Evolutionary conservation across 2,113 vertebrate genomes (phyloP), one percentile per base, ranked within the genome.

Genomic region (Chaenogobius annularis): DNA sequence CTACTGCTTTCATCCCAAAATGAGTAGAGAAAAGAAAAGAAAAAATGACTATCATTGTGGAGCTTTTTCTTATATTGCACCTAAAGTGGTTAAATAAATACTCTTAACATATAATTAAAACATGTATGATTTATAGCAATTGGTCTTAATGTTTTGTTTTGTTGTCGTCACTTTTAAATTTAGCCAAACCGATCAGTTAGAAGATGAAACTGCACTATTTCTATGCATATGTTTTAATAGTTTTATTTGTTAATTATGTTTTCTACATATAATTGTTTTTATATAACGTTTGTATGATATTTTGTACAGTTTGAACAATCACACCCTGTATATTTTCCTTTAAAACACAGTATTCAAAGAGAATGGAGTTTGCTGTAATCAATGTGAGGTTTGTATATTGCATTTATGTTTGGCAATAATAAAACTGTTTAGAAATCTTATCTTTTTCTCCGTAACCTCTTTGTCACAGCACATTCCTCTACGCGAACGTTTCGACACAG

Each of bases 171-270:
- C 22, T 40, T 23, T 17, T 7, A 22, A 58, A 26, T 68, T 61
- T 35, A 31, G 58, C 26, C 17, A 40, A 40, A 63, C 17, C 10
- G 9, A 31, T 40, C 15, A 62, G 23, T 63, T 63, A 15, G 19
- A 63, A 63, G 35, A 35, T 61, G 5, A 58, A 58, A 56, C 20
- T 74, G 69, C 72, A 66, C 70, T 67, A 44, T 61, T 70, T 83
- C 85, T 88, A 77, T 91, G 79, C 84, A 87, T 88, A 63, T 47
- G 52, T 55, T 54, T 37, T 12, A 40, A 47, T 43, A 65, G 55
- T 61, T 62, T 76, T 15, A 80, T 65, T 71, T 74, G 20, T 76
- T 63, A 78, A 64, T 64, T 22, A 61, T 19, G 52, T 67, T 44
- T 68, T 69, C 13, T 68, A 74, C 15, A 22, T 68, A 12, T 79